Base-by-base conservation (phyloP, 53 echinoderm and acorn worm species). In the Echinarachnius parma region DNA sequence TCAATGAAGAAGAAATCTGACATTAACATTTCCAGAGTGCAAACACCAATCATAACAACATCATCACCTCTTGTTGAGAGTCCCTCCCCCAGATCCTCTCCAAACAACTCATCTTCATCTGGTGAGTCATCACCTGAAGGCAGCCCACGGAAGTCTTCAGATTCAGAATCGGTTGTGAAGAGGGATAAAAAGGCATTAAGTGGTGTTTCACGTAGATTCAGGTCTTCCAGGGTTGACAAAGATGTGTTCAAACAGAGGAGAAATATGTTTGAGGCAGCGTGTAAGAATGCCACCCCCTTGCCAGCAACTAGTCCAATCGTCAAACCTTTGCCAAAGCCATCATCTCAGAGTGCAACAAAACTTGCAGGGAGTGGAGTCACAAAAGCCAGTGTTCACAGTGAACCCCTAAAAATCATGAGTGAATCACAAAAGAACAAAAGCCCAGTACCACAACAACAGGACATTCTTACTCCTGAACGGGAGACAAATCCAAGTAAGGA, bases 151-250 rank as follows among this genome's bases (percentile, higher is more conserved):
- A 56, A 2, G 21, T 16, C 31, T 60, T 61, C 49, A 60, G 49
- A 35, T 25, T 47, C 60, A 61, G 32, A 28, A 20, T 31, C 24
- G 46, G 60, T 61, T 18, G 77, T 61, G 4, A 76, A 76, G 61
- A 60, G 61, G 33, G 61, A 60, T 48, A 76, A 76, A 22, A 34
- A 44, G 10, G 24, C 16, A 5, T 72, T 72, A 45, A 61, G 46
- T 48, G 28, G 9, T 76, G 77, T 76, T 8, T 61, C 77, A 24
- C 54, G 60, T 16, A 60, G 60, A 28, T 76, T 76, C 34, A 76
- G 74, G 44, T 72, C 74, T 72, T 72, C 74, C 35, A 72, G 74
- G 28, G 74, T 72, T 18, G 74, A 72, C 44, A 72, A 72, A 56
- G 74, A 72, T 42, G 57, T 72, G 8, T 72, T 72, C 57, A 72